Percentiles rank a stretch among this genome's conserved stretches.
phyloP scores from a whole-genome alignment of 2,113 vertebrate genomes.

The Suricata suricatta region DNA sequence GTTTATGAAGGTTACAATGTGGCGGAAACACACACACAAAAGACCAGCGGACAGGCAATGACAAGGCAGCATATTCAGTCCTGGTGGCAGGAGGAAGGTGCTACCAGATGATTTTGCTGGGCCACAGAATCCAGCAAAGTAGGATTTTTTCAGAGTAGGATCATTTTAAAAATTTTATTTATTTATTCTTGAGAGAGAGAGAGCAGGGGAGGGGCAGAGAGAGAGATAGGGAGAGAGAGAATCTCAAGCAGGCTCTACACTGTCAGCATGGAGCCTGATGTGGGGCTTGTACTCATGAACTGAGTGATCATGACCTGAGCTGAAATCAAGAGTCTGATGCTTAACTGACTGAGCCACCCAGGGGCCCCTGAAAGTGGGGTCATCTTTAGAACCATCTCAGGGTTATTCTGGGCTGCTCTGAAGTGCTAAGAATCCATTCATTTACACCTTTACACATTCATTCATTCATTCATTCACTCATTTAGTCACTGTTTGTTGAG shows the following conservation, averaged over 20 bases:
- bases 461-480: background rate
- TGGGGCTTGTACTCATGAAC: no score
- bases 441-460: background rate
- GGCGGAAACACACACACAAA: background rate
- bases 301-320: no score
- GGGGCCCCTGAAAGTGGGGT: background rate
- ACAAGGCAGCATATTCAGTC: background rate
- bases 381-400: background rate
- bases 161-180: no score
- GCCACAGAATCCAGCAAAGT: no score
- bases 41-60: background rate
- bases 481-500: background rate
- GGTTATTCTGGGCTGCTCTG: background rate
- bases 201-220: no score
- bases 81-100: rapidly evolving
- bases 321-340: no score
- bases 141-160: no score
- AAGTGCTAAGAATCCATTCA: background rate
- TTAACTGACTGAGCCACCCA: no score
- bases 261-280: no score
- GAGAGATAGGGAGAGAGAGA: no score
- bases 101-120: background rate
- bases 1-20: background rate
- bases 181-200: no score
- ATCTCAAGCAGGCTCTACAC: no score